Conservation (phyloP, 2,113 vertebrate species). For the Oncorhynchus tshawytscha region DNA sequence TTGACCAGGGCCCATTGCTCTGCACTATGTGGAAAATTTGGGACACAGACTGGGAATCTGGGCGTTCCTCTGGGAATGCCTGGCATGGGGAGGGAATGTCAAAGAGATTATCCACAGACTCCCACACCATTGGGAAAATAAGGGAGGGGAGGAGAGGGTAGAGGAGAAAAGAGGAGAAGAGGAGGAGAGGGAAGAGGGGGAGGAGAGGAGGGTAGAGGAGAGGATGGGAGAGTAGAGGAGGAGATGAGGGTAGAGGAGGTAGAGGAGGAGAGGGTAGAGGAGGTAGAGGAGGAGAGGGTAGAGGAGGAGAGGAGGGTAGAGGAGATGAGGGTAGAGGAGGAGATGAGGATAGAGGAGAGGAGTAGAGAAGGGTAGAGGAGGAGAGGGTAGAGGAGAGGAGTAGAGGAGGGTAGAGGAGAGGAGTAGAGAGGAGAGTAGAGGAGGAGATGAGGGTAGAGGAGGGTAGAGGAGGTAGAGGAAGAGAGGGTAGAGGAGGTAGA, state of each 20-base stretch:
- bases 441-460: no score
- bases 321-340: no score
- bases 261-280: no score
- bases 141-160: background rate
- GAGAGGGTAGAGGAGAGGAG: no score
- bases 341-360: no score
- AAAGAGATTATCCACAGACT: background rate
- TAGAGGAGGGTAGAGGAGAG: no score
- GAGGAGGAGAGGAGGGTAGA: no score
- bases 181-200: background rate
- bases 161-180: background rate
- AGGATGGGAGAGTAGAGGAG: conserved; percentile 47
- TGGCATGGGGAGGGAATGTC: conserved; percentile 9
- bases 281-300: no score
- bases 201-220: background rate
- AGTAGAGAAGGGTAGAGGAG: no score
- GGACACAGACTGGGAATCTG: background rate
- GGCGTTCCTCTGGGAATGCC: background rate
- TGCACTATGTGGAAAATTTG: background rate
- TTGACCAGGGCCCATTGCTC: conserved; percentile 4
- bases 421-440: no score
- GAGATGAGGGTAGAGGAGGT: conserved; percentile 23
- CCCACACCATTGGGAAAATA: background rate
- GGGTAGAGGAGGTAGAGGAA: no score
- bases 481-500: no score